Percentiles rank a stretch among this genome's conserved stretches.
Conservation (phyloP, 2,888 invertebrate genomes). For the Thecophora atra region DNA sequence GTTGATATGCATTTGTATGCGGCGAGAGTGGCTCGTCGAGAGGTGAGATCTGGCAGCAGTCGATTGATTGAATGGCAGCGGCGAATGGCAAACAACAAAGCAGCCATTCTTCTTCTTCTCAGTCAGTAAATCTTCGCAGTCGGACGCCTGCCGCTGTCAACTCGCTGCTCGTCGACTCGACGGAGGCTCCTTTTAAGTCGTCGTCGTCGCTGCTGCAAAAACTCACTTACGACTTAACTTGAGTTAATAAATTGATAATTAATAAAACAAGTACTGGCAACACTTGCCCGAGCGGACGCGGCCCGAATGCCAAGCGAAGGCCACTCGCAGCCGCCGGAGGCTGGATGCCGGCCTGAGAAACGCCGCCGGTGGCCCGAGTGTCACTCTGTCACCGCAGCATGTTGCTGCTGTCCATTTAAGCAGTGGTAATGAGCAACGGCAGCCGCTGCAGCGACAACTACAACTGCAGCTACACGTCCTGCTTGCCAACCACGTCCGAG, state of each 20-base stretch:
- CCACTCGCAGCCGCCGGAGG: conserved; percentile 2
- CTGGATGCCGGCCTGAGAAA: conserved; percentile 44
- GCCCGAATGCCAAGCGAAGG: conserved; percentile 52
- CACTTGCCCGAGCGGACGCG: conserved; percentile 53
- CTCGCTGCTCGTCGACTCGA: neutral
- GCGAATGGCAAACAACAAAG: neutral
- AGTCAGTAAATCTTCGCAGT: neutral
- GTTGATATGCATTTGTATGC: neutral
- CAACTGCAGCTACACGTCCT: conserved; percentile 38
- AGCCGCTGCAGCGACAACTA: conserved; percentile 23
- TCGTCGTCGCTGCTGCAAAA: conserved; percentile 7
- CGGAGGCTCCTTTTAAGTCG: conserved; percentile 6
- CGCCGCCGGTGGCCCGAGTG: conserved; percentile 49
- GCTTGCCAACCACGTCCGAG: conserved; percentile 27
- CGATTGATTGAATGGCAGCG: too few species aligned
- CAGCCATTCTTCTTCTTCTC: neutral
- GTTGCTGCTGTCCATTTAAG: conserved; percentile 38
- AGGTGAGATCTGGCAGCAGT: conserved; percentile 2
- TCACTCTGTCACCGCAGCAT: conserved; percentile 46
- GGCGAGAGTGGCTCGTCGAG: neutral
- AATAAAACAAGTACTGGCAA: conserved; percentile 60
- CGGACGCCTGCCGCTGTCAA: neutral
- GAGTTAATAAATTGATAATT: conserved; percentile 59
- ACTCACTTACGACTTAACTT: conserved; percentile 39
- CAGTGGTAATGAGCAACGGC: conserved; percentile 48